Base-by-base conservation (phyloP, 2,888 invertebrate species). In the Trichopoda pennipes region DNA sequence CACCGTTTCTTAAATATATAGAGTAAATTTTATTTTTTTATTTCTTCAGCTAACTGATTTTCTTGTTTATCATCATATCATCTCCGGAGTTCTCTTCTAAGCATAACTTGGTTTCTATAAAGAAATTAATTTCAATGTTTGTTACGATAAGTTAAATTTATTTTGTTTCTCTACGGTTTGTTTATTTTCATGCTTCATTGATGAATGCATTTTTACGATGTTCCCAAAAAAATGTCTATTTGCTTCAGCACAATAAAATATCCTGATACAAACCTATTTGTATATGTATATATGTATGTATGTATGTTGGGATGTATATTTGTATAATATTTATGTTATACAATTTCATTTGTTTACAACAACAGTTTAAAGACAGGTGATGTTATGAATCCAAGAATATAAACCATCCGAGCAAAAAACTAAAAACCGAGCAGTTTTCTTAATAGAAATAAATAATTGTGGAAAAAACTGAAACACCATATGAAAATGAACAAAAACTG, bases 121-220 rank as follows among this genome's bases (percentile, higher is more conserved):
- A 14, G 16, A 53, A 44, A 28, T 28, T 53, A 73, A 68, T 79
- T 61, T 55, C 38, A 63, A 61, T 47, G 53, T 73, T 68, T 60
- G 28, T 23, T 79, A 38, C 3, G 7, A 49, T 6, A 47, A 47
- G 7, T 47, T 73, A 68, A 75, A 68, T 28, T 28, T 79, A 75
- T 72, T 75, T 79, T 79, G 68, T 76, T 72, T 79, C 79, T 82
- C 44, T 79, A 82, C 72, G 82, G 75, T 76, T 79, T 82, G 75
- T 82, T 82, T 82, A 79, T 58, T 82, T 76, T 82, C 63, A 82
- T 82, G 82, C 82, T 72, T 79, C 75, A 82, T 79, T 75, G 82
- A 68, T 69, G 70, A 82, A 73, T 76, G 75, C 75, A 79, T 72
- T 79, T 81, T 78, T 66, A 77, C 69, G 70, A 72, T 61, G 66